Percentiles rank a stretch among this genome's conserved stretches.
Conservation (phyloP, 2,888 invertebrate genomes). For the Cotesia congregata region DNA sequence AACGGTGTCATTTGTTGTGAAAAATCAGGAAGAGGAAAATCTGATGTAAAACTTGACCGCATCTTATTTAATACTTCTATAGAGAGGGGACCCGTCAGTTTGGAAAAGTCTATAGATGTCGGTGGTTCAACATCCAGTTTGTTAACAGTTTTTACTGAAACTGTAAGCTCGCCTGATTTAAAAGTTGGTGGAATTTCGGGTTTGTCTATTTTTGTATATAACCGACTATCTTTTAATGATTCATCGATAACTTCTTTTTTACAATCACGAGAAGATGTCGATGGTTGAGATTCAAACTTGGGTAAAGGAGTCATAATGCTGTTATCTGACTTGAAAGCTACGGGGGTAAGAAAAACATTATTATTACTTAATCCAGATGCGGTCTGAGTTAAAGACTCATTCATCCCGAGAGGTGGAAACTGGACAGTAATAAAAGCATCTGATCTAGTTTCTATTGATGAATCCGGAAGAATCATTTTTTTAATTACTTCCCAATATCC, state of each 20-base stretch:
- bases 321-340: slow-evolving; percentile 64
- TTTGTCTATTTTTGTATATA: slow-evolving; percentile 44
- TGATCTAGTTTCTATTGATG: slow-evolving; percentile 75
- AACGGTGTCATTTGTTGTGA: slow-evolving; percentile 65
- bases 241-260: slow-evolving; percentile 55
- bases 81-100: slow-evolving; percentile 55
- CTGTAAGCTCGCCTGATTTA: slow-evolving; percentile 66
- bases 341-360: slow-evolving; percentile 83
- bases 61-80: slow-evolving; percentile 56
- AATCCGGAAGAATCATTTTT: slow-evolving; percentile 81
- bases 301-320: slow-evolving; percentile 61
- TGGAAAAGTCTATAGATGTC: slow-evolving; percentile 60
- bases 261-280: slow-evolving; percentile 56
- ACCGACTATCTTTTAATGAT: slow-evolving; percentile 45
- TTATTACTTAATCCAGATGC: slow-evolving; percentile 76
- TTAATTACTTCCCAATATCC: slow-evolving; percentile 83
- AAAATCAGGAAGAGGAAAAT: slow-evolving; percentile 65
- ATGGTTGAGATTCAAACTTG: slow-evolving; percentile 62
- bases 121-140: slow-evolving; percentile 64
- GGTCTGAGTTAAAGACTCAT: slow-evolving; percentile 83
- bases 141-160: slow-evolving; percentile 64
- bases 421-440: slow-evolving; percentile 78
- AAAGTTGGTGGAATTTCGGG: slow-evolving; percentile 64
- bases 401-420: slow-evolving; percentile 78
- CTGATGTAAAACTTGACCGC: slow-evolving; percentile 53